A percentile compares a stretch with the other conserved stretches of the same genome.
Evolutionary conservation across 2,888 invertebrate genomes (phyloP).

Genomic region (Leptinotarsa tumamoca): DNA sequence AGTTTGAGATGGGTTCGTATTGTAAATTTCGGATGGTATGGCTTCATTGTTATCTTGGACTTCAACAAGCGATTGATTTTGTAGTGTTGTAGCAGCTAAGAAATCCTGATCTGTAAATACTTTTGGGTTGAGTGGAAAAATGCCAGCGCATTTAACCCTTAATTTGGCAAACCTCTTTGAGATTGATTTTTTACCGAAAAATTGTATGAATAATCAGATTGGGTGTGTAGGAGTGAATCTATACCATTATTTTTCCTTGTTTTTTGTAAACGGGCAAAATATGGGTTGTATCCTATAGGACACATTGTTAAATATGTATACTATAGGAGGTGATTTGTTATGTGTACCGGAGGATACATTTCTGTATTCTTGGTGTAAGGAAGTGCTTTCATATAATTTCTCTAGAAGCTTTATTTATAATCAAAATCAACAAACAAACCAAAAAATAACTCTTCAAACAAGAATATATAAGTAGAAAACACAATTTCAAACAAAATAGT

Average conservation of each 20-base stretch:
- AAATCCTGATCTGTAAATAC: no score
- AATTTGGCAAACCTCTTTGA: not conserved
- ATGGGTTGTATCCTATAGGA: constrained; percentile 8
- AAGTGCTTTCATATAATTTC: not conserved
- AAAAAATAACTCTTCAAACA: constrained; percentile 11
- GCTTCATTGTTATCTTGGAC: no score
- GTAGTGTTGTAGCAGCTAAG: no score
- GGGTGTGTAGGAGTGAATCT: constrained; percentile 16
- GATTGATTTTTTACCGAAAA: constrained; percentile 5
- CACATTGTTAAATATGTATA: constrained; percentile 19
- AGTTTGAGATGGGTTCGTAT: no score
- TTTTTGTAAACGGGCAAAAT: constrained; percentile 14
- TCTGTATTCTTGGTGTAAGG: not conserved
- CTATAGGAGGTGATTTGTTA: constrained; percentile 8
- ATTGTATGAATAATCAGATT: constrained; percentile 1
- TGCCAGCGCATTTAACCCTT: not conserved
- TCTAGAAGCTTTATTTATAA: not conserved
- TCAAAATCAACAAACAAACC: not conserved
- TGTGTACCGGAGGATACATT: constrained; percentile 10
- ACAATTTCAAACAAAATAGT: constrained; percentile 9
- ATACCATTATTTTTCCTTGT: not conserved
- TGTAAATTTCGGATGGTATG: no score
- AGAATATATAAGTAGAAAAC: not conserved
- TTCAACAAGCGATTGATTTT: no score
- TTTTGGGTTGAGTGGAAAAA: no score